phyloP scores from a whole-genome alignment of 2,113 vertebrate genomes.

The Arizona elegans region DNA sequence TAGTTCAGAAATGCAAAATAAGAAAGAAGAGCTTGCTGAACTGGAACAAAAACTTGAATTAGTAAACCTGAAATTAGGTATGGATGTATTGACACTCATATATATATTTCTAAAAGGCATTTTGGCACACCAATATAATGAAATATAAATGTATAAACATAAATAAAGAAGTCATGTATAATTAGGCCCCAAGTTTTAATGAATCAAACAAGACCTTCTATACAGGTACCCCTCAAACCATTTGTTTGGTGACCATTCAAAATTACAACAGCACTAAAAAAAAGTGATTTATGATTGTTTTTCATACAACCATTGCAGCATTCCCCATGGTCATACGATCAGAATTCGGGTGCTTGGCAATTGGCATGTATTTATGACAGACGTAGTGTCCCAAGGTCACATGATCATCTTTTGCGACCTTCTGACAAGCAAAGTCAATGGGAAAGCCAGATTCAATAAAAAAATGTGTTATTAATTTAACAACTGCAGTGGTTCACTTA shows the following conservation, averaged over 20 bases:
- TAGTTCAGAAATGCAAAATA: constrained; percentile 71
- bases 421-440: background rate
- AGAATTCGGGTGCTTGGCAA: background rate
- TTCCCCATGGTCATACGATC: background rate
- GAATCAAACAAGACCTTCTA: background rate
- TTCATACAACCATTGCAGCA: background rate
- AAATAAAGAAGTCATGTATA: constrained; percentile 7
- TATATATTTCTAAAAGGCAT: background rate
- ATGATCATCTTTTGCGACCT: background rate
- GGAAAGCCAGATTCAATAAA: background rate
- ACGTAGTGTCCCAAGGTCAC: background rate
- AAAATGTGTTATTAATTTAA: background rate
- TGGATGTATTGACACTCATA: background rate
- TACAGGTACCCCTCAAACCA: background rate
- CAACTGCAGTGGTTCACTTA: background rate
- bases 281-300: background rate
- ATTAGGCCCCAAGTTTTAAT: background rate
- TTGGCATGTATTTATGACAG: background rate
- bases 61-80: constrained; percentile 80
- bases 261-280: background rate
- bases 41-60: constrained; percentile 71
- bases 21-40: constrained; percentile 68
- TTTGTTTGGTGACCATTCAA: background rate
- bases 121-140: background rate
- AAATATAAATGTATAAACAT: constrained; percentile 12